Evolutionary conservation across 2,113 vertebrate species (phyloP).

Genomic region (Oryzias javanicus): DNA sequence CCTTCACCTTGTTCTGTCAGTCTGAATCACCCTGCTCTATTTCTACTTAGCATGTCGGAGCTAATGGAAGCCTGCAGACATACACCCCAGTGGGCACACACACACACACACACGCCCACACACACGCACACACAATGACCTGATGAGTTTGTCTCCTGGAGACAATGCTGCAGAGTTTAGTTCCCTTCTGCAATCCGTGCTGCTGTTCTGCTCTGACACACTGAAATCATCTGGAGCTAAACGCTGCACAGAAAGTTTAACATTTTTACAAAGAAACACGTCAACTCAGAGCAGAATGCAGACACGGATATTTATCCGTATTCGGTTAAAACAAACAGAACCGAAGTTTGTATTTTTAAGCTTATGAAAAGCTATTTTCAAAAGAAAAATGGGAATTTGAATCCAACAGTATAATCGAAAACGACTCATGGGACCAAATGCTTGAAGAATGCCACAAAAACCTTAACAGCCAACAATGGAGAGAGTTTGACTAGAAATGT

Average conservation of each 20-base stretch:
- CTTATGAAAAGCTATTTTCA: too few relatives aligned
- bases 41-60: conserved; percentile 33
- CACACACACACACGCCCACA: neutral
- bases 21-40: conserved; percentile 35
- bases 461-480: too few relatives aligned
- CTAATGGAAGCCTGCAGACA: conserved; percentile 31
- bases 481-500: too few relatives aligned
- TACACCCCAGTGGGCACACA: neutral
- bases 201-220: conserved; percentile 1
- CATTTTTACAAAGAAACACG: too few relatives aligned
- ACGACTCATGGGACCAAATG: too few relatives aligned
- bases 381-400: too few relatives aligned
- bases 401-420: too few relatives aligned
- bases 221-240: neutral
- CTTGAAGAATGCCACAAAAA: too few relatives aligned
- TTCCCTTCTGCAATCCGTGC: conserved; percentile 6
- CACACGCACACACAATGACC: conserved; percentile 8
- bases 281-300: too few relatives aligned
- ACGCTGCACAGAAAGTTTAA: neutral
- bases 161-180: conserved; percentile 35
- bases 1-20: conserved; percentile 34
- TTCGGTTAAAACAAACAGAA: too few relatives aligned
- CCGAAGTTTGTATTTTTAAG: too few relatives aligned
- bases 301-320: too few relatives aligned
- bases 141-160: conserved; percentile 27